Evolutionary conservation across 1,140 invertebrate species (phyloP).

Genomic region (Limonius californicus): DNA sequence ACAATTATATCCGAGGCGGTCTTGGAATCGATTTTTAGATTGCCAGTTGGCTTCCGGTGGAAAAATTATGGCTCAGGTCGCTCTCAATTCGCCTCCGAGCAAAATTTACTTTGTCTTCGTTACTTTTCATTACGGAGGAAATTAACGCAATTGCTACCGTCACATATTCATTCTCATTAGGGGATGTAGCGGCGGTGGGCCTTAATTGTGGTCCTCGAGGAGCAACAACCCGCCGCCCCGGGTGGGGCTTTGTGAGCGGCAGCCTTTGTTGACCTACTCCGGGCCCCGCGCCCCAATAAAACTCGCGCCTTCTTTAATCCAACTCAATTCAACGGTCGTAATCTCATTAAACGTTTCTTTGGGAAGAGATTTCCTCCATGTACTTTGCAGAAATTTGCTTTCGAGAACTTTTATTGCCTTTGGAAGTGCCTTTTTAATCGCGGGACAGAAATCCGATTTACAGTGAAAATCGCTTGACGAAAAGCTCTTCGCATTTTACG

Average conservation of each 20-base stretch:
- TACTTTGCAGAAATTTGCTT: slow-evolving; percentile 9
- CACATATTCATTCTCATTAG: slow-evolving; percentile 14
- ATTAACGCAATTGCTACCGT: slow-evolving; percentile 8
- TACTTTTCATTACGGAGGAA: neutral
- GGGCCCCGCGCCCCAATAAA: neutral
- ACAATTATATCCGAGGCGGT: neutral
- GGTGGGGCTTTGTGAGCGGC: neutral
- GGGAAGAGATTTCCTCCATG: neutral
- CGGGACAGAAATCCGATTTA: neutral
- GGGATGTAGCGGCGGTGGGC: neutral
- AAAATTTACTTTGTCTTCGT: neutral
- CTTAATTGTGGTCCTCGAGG: slow-evolving; percentile 6
- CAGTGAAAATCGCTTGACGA: neutral
- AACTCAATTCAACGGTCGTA: slow-evolving; percentile 12
- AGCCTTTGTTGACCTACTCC: slow-evolving; percentile 12
- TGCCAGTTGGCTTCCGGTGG: neutral
- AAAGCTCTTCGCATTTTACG: neutral
- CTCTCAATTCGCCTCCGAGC: neutral
- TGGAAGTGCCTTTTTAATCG: neutral
- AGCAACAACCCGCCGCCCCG: neutral
- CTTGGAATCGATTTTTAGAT: neutral
- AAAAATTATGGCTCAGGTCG: neutral
- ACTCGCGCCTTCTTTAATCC: slow-evolving; percentile 12
- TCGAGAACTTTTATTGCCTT: slow-evolving; percentile 8
- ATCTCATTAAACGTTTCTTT: slow-evolving; percentile 15